Evolutionary conservation across 1,140 invertebrate species (phyloP).

Genomic region (Drosophila equinoxialis): DNA sequence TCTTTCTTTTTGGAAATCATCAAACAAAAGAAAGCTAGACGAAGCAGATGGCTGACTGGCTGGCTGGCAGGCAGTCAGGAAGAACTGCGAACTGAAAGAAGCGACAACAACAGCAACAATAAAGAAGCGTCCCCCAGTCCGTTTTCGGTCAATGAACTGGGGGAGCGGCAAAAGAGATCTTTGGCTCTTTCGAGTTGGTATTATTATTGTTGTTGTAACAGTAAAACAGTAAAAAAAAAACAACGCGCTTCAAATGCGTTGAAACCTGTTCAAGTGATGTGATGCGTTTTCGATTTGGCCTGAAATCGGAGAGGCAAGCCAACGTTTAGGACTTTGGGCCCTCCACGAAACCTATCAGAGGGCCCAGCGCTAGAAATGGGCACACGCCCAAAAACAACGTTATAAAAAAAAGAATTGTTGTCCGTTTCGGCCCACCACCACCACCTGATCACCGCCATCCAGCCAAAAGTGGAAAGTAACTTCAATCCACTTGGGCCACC

Average conservation of each 20-base stretch:
- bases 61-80: conserved; percentile 69
- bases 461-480: conserved; percentile 74
- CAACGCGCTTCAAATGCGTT: conserved; percentile 65
- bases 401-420: conserved; percentile 23
- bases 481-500: conserved; percentile 30
- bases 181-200: conserved; percentile 50
- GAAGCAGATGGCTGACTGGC: conserved; percentile 53
- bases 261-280: conserved; percentile 31
- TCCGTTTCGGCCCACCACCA: conserved; percentile 61
- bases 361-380: conserved; percentile 26
- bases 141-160: conserved; percentile 75
- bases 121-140: conserved; percentile 47
- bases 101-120: conserved; percentile 42
- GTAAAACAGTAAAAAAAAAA: conserved; percentile 66
- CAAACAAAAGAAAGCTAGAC: conserved; percentile 80
- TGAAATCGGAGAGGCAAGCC: conserved; percentile 42
- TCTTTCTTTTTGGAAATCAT: conserved; percentile 73
- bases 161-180: conserved; percentile 50
- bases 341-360: conserved; percentile 40
- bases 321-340: conserved; percentile 64
- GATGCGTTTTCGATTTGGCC: conserved; percentile 41
- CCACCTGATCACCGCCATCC: conserved; percentile 30
- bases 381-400: conserved; percentile 44
- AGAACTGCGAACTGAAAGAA: conserved; percentile 71
- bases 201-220: conserved; percentile 32